phyloP scores from a whole-genome alignment of 1,140 invertebrate genomes.

The Manduca sexta region DNA sequence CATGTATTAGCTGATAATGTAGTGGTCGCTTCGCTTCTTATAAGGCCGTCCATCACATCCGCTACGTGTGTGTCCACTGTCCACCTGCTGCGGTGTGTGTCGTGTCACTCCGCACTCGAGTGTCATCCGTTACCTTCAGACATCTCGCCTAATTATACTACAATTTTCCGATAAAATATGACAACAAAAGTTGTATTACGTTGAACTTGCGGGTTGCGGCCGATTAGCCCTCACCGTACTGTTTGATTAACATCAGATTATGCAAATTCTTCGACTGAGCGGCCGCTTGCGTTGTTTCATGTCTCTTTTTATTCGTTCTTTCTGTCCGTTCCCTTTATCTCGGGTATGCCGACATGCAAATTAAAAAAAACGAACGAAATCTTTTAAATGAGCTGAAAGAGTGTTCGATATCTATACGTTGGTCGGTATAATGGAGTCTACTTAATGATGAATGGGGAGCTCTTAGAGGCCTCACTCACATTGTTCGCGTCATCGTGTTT shows the following conservation, averaged over 20 bases:
- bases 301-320: constrained; percentile 56
- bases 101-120: not conserved
- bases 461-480: constrained; percentile 30
- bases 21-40: constrained; percentile 13
- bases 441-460: constrained; percentile 50
- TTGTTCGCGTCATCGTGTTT: constrained; percentile 29
- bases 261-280: constrained; percentile 66
- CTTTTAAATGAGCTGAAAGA: constrained; percentile 60
- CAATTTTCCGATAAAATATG: too few relatives aligned
- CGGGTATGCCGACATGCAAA: constrained; percentile 62
- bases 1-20: constrained; percentile 9
- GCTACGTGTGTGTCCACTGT: constrained; percentile 20
- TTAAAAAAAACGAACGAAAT: constrained; percentile 39
- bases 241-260: constrained; percentile 72
- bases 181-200: not conserved
- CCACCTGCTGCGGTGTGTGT: too few relatives aligned
- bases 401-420: constrained; percentile 54
- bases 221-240: constrained; percentile 20
- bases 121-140: too few relatives aligned
- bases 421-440: constrained; percentile 44
- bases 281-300: constrained; percentile 63
- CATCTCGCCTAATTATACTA: too few relatives aligned
- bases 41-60: constrained; percentile 22
- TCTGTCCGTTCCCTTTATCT: constrained; percentile 57
- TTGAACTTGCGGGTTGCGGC: constrained; percentile 7